These are phyloP conservation scores for Nephila pilipes DNA, from an alignment of 1,140 invertebrate species.

Conservation along the genomic window DNA sequence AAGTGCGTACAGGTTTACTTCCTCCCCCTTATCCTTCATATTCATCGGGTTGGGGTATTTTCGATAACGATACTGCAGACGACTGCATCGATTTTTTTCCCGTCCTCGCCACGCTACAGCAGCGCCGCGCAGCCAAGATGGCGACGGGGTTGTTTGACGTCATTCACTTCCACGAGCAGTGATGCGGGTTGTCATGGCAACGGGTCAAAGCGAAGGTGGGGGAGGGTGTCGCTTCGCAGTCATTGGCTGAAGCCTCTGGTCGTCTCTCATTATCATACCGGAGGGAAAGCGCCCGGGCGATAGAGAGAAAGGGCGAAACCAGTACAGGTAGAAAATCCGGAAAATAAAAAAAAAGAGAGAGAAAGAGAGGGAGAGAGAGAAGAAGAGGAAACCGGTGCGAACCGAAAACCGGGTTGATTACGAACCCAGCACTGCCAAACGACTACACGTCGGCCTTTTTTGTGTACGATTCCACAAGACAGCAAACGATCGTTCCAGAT, in stretches of 20 bases:
- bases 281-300: conserved; percentile 62
- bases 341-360: neutral
- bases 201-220: conserved; percentile 24
- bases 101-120: conserved; percentile 32
- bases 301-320: conserved; percentile 4
- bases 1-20: conserved; percentile 15
- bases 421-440: conserved; percentile 52
- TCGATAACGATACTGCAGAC: conserved; percentile 75
- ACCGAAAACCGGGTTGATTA: conserved; percentile 47
- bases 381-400: conserved; percentile 36
- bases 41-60: conserved; percentile 43
- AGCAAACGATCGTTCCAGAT: neutral
- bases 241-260: conserved; percentile 22
- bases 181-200: conserved; percentile 73
- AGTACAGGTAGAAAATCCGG: conserved; percentile 64
- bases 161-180: conserved; percentile 53
- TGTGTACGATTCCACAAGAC: neutral
- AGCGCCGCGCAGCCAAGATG: conserved; percentile 73
- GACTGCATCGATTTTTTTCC: conserved; percentile 70
- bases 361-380: conserved; percentile 11
- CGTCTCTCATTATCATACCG: conserved; percentile 62
- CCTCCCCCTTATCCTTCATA: conserved; percentile 52
- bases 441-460: neutral
- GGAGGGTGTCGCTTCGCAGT: conserved; percentile 30
- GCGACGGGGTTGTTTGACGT: conserved; percentile 68